Percentiles rank a stretch among this genome's conserved stretches.
Conservation (phyloP, 2,888 invertebrate genomes). For the Pterobdella sp. region DNA sequence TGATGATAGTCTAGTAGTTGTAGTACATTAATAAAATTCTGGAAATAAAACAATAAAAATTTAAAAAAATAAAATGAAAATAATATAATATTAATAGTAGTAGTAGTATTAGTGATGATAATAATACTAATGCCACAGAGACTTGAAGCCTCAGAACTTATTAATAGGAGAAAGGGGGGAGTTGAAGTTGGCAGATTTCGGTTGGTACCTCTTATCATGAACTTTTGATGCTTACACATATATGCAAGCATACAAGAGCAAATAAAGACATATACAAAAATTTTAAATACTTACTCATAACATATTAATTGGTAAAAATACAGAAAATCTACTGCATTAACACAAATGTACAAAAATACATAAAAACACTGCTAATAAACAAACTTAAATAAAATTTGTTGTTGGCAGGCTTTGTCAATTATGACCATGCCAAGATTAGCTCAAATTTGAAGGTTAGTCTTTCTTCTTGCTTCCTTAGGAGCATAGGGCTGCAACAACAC, state of each 20-base stretch:
- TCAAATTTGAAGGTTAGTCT: too few relatives aligned
- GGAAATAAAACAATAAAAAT: not conserved
- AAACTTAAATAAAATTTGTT: too few relatives aligned
- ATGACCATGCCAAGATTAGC: too few relatives aligned
- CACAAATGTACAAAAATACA: too few relatives aligned
- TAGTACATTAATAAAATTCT: not conserved
- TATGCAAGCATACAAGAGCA: not conserved
- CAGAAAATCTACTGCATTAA: not conserved
- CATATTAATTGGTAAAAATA: not conserved
- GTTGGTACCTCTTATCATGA: constrained; percentile 45
- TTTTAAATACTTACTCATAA: not conserved
- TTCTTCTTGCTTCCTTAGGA: too few relatives aligned
- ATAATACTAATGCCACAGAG: constrained; percentile 54
- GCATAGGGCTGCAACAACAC: too few relatives aligned
- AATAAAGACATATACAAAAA: not conserved
- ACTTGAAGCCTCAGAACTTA: constrained; percentile 96
- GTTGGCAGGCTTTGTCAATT: too few relatives aligned
- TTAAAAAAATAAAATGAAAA: not conserved
- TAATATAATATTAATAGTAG: constrained; percentile 13
- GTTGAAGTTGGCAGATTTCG: constrained; percentile 92
- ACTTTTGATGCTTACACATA: not conserved
- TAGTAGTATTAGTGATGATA: not conserved
- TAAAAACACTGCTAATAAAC: too few relatives aligned
- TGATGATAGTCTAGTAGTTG: not conserved
- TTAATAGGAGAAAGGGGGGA: constrained; percentile 93